These are phyloP conservation scores for Xiphophorus couchianus DNA, from an alignment of 2,113 vertebrate species.

Conservation along the genomic window DNA sequence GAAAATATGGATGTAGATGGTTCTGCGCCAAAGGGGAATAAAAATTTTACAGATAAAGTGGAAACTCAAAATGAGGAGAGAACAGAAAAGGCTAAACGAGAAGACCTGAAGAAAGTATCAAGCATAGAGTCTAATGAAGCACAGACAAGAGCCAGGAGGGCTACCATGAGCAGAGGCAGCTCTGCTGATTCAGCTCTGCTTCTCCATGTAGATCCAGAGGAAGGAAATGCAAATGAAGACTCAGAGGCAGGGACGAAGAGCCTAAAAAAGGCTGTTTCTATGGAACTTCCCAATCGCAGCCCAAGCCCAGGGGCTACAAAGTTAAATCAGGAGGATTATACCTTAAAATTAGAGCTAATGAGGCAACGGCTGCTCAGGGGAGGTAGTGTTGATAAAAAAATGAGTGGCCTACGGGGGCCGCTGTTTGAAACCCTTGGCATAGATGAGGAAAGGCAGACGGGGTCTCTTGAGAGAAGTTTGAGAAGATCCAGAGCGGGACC, in stretches of 20 bases:
- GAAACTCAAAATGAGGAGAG: conserved; percentile 73
- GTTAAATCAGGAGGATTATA: conserved; percentile 86
- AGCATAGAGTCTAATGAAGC: conserved; percentile 77
- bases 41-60: conserved; percentile 43
- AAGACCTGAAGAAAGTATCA: conserved; percentile 75
- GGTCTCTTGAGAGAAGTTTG: conserved; percentile 65
- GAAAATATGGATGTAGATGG: conserved; percentile 34
- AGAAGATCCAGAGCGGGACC: conserved; percentile 71
- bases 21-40: conserved; percentile 17
- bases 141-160: conserved; percentile 70
- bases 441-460: conserved; percentile 76
- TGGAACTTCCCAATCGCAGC: conserved; percentile 84
- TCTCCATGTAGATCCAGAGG: conserved; percentile 73
- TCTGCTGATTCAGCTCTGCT: conserved; percentile 90
- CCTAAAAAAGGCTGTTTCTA: conserved; percentile 87
- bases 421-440: conserved; percentile 90
- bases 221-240: conserved; percentile 39
- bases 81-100: conserved; percentile 56
- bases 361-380: conserved; percentile 89
- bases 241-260: conserved; percentile 55
- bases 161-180: conserved; percentile 88
- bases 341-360: conserved; percentile 91
- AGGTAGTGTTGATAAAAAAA: conserved; percentile 83
- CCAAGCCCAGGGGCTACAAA: conserved; percentile 84
- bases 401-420: conserved; percentile 92